A percentile compares a stretch with the other conserved stretches of the same genome.
Conservation (phyloP, 2,888 invertebrate genomes). For the Diplazon laetatorius region DNA sequence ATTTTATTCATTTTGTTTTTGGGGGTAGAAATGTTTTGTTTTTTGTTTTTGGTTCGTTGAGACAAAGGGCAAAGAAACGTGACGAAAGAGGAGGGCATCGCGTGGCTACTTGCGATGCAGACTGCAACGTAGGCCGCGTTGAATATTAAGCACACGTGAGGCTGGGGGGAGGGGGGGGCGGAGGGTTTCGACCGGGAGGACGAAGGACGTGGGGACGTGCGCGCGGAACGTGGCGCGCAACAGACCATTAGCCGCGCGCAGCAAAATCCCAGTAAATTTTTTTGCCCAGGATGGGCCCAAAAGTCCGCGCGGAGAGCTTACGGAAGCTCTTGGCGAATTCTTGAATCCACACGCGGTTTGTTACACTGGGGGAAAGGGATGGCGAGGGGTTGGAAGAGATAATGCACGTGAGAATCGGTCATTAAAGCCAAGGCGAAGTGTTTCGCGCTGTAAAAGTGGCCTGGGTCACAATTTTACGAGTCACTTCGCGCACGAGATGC, state of each 20-base stretch:
- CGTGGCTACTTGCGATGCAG: conserved; percentile 62
- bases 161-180: too few species aligned
- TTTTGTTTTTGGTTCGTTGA: not conserved
- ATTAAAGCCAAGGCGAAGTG: conserved; percentile 50
- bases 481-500: conserved; percentile 29
- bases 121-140: conserved; percentile 40
- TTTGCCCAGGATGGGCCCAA: conserved; percentile 6
- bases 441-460: conserved; percentile 48
- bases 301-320: conserved; percentile 29
- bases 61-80: conserved; percentile 3
- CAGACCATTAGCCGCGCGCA: too few species aligned
- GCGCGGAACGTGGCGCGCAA: conserved; percentile 42
- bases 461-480: conserved; percentile 41
- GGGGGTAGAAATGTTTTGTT: too few species aligned
- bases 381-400: conserved; percentile 10
- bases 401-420: conserved; percentile 55
- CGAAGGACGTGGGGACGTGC: conserved; percentile 15
- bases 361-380: conserved; percentile 13
- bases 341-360: conserved; percentile 37
- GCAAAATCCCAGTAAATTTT: conserved; percentile 63
- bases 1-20: too few species aligned
- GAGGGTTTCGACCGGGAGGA: too few species aligned
- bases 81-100: conserved; percentile 38
- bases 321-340: conserved; percentile 15
- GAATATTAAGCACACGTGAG: conserved; percentile 68